phyloP scores from a whole-genome alignment of 2,797 vertebrate species.

The Cossypha heuglini region DNA sequence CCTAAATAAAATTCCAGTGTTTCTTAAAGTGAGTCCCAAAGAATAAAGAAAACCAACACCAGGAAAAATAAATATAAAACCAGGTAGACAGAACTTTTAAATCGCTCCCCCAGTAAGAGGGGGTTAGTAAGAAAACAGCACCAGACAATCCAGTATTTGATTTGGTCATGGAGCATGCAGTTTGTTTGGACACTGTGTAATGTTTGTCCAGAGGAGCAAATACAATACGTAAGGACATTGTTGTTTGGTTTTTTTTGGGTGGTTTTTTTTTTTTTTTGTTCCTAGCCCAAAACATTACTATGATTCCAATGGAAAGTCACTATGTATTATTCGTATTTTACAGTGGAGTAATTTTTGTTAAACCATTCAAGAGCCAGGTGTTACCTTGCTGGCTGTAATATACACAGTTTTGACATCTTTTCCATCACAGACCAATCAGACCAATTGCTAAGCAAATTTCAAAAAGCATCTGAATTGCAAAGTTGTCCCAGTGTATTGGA shows the following conservation, averaged over 20 bases:
- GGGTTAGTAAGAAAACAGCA: neutral
- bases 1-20: neutral
- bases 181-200: neutral
- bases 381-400: neutral
- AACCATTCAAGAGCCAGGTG: neutral
- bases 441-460: neutral
- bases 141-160: neutral
- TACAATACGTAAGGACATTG: neutral
- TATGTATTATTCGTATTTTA: neutral
- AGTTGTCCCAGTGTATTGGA: neutral
- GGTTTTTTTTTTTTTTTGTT: neutral
- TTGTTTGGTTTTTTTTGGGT: neutral
- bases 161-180: neutral
- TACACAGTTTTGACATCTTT: neutral
- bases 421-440: neutral
- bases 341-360: neutral
- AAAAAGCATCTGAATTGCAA: neutral
- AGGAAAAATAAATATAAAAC: neutral
- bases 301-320: neutral
- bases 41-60: neutral
- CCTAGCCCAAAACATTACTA: neutral
- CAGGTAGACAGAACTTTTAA: neutral
- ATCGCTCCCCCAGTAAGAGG: neutral
- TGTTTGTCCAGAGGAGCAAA: neutral
- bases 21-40: neutral